Conservation (phyloP, 2,888 invertebrate species). For the Sphaerophoria rueppellii region DNA sequence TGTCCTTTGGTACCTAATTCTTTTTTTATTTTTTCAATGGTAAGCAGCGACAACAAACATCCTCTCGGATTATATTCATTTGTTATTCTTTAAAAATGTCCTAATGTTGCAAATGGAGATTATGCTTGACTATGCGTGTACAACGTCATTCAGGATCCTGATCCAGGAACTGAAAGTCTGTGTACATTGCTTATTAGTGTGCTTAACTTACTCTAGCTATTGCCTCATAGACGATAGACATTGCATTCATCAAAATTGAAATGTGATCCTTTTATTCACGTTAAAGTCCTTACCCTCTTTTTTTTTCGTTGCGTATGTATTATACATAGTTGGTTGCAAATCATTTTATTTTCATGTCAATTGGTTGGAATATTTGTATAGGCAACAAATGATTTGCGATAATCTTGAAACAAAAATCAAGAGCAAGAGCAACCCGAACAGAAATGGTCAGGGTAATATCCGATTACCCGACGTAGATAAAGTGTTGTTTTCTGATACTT, state of each 20-base stretch:
- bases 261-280: constrained; percentile 69
- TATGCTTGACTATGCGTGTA: constrained; percentile 62
- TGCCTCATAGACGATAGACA: not conserved
- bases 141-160: constrained; percentile 42
- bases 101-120: constrained; percentile 73
- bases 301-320: constrained; percentile 35
- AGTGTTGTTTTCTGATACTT: constrained; percentile 59
- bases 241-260: constrained; percentile 53
- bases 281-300: constrained; percentile 11
- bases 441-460: constrained; percentile 71
- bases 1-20: constrained; percentile 18
- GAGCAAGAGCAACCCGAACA: constrained; percentile 44
- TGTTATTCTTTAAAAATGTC: constrained; percentile 48
- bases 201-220: constrained; percentile 52
- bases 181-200: constrained; percentile 59
- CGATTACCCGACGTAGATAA: constrained; percentile 69
- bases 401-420: constrained; percentile 70
- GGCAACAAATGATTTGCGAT: constrained; percentile 73
- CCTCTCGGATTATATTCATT: constrained; percentile 68
- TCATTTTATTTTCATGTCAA: constrained; percentile 75
- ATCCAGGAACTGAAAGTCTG: constrained; percentile 36
- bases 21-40: constrained; percentile 47
- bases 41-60: constrained; percentile 70
- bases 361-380: constrained; percentile 74
- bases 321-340: constrained; percentile 63